Base-by-base conservation (phyloP, 2,797 vertebrate species). In the Argyrosomus regius region DNA sequence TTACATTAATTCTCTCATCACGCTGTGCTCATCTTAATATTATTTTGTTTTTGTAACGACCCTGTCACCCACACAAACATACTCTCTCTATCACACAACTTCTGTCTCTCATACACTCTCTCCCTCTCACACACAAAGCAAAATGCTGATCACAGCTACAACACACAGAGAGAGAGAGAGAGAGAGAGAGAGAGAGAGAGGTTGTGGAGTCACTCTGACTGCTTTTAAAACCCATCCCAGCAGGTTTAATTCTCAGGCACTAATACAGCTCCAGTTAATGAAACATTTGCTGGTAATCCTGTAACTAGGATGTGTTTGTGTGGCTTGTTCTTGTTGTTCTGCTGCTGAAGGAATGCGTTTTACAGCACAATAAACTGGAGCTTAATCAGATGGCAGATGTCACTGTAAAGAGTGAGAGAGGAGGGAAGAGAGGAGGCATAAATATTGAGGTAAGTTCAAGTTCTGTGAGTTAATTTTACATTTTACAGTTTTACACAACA, bases 91-190 rank as follows among this genome's bases (percentile, higher is more conserved):
- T 35, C 1, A 9, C 35, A 35, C 35, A 35, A 35, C 7, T 2
- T 35, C 35, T 39, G 35, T 39, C 35, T 39, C 35, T 39, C 35
- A 39, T 39, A 39, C 35, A 39, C 35, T 39, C 35, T 35, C 41
- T 13, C 43, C 4, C 43, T 43, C 43, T 43, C 11, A 56, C 64
- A 63, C 58, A 64, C 26, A 85, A 78, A 82, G 71, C 58, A 61
- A 82, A 77, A 61, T 62, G 85, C 83, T 85, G 82, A 85, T 24
- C 46, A 39, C 61, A 39, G 82, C 75, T 48, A 72, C 68, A 77
- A 77, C 66, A 75, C 22, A 43, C 35, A 3, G 46, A 48, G 46
- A 48, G 46, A 48, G 46, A 75, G 28, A 31, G 41, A 3, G 45
- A 48, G 45, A 48, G 46, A 46, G 45, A 18, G 48, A 8, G 48